These are phyloP conservation scores for Platycheirus rosarum DNA, from an alignment of 2,888 invertebrate genomes.

Conservation along the genomic window DNA sequence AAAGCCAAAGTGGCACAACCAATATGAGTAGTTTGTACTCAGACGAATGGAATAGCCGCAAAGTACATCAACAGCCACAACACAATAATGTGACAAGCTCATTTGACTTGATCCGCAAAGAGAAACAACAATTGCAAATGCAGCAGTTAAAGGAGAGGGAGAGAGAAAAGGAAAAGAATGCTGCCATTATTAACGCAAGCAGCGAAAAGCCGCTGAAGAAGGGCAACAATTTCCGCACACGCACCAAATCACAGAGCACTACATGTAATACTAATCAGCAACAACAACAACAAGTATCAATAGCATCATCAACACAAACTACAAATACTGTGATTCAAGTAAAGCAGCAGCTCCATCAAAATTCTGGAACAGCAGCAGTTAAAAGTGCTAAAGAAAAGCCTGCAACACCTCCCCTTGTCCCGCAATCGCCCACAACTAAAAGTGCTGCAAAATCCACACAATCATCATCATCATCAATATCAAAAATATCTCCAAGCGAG, in stretches of 20 bases:
- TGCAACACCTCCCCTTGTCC: constrained; percentile 61
- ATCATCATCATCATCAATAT: constrained; percentile 68
- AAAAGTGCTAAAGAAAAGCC: constrained; percentile 59
- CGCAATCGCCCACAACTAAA: constrained; percentile 44
- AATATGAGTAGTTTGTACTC: constrained; percentile 67
- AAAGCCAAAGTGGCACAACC: constrained; percentile 79
- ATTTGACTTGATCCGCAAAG: constrained; percentile 80
- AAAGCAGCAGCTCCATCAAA: constrained; percentile 55
- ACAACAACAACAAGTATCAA: constrained; percentile 71
- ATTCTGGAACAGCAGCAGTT: constrained; percentile 44
- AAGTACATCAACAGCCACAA: constrained; percentile 32
- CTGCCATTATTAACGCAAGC: constrained; percentile 45
- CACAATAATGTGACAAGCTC: constrained; percentile 77
- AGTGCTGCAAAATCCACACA: constrained; percentile 72
- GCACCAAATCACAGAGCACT: constrained; percentile 68
- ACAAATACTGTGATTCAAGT: constrained; percentile 44
- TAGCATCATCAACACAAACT: constrained; percentile 23
- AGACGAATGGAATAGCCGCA: constrained; percentile 64
- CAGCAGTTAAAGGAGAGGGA: constrained; percentile 66
- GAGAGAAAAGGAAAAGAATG: constrained; percentile 61
- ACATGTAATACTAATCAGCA: constrained; percentile 49
- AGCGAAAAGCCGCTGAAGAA: constrained; percentile 65
- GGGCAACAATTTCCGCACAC: constrained; percentile 61
- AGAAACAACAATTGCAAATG: constrained; percentile 77
- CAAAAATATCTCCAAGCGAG: constrained; percentile 68